Conservation (phyloP, 2,113 vertebrate genomes). For the Rallus limicola region DNA sequence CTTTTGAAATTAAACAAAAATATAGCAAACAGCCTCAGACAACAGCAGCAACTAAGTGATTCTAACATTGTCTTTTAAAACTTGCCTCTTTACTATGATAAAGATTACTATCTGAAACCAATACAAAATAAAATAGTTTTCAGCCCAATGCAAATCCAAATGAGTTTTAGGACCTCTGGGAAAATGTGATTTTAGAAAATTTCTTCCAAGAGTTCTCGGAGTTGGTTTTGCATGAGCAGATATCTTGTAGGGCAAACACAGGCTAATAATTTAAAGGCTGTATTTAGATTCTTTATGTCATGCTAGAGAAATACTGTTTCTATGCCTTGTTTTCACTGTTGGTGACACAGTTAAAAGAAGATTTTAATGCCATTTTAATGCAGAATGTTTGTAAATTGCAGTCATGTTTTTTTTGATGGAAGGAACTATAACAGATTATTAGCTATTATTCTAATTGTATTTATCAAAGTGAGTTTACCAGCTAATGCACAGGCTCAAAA, state of each 20-base stretch:
- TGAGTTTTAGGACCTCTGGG: not conserved
- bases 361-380: not conserved
- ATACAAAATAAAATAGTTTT: not conserved
- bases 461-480: not conserved
- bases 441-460: constrained; percentile 2
- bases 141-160: not conserved
- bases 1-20: constrained; percentile 46
- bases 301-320: not conserved
- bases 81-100: not conserved
- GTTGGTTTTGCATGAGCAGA: not conserved
- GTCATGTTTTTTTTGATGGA: not conserved
- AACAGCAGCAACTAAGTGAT: not conserved
- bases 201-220: not conserved
- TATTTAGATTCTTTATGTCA: not conserved
- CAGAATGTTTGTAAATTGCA: not conserved
- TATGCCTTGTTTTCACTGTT: not conserved
- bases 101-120: not conserved
- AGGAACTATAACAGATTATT: not conserved
- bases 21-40: constrained; percentile 15
- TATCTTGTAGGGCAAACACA: not conserved
- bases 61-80: not conserved
- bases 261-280: not conserved
- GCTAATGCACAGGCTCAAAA: not conserved
- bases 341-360: not conserved
- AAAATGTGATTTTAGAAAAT: not conserved